phyloP scores from a whole-genome alignment of 2,888 invertebrate species.

The Ormyrus rosae region DNA sequence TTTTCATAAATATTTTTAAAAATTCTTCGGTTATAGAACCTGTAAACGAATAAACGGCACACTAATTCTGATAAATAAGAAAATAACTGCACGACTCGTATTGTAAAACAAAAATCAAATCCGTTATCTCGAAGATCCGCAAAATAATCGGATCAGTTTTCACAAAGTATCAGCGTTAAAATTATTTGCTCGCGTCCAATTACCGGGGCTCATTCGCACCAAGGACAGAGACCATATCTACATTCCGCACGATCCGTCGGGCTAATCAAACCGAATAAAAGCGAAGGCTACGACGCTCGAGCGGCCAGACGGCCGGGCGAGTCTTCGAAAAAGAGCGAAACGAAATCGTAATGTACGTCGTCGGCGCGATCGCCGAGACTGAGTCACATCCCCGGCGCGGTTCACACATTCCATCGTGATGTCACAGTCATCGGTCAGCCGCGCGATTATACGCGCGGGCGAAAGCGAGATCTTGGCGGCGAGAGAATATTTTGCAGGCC shows the following conservation, averaged over 20 bases:
- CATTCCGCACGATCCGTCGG: no score
- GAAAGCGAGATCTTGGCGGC: neutral
- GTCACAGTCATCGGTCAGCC: slow-evolving; percentile 64
- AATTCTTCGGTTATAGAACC: no score
- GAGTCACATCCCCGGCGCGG: slow-evolving; percentile 66
- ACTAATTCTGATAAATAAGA: no score
- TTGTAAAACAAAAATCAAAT: no score
- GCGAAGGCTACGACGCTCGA: no score
- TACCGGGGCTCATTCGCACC: no score
- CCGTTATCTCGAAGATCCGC: neutral
- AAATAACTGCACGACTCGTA: no score
- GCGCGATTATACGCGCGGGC: neutral
- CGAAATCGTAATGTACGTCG: neutral
- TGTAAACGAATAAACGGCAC: no score
- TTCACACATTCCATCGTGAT: slow-evolving; percentile 72
- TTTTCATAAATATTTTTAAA: no score
- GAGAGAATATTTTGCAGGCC: slow-evolving; percentile 1
- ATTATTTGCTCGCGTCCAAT: slow-evolving; percentile 49
- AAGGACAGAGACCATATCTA: no score
- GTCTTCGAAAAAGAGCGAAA: slow-evolving; percentile 4
- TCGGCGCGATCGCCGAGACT: slow-evolving; percentile 38
- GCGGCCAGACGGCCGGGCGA: no score
- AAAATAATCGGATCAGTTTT: neutral
- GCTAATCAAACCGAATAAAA: no score
- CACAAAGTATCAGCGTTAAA: slow-evolving; percentile 8